Base-by-base conservation (phyloP, 1,140 invertebrate genomes). In the Magallana angulata region DNA sequence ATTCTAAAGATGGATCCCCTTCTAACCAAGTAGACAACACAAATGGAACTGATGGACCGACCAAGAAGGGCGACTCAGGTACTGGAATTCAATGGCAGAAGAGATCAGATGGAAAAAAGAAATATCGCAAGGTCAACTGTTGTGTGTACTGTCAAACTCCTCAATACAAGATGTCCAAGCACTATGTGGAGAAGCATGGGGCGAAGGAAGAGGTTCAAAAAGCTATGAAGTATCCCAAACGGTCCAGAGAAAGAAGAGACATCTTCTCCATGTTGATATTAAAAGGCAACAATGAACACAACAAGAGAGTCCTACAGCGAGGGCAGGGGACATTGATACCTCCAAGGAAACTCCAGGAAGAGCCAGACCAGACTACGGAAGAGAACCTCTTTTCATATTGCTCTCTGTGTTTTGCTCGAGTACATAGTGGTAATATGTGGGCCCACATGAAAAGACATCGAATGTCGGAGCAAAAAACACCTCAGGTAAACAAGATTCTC, bases 261-360 rank as follows among this genome's bases (percentile, higher is more conserved):
- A 24, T 68, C n/a, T 68, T 68, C 24, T 68, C 64, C 14, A 24
- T 7, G 16, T 68, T 68, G n/a, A 68, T 68, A 18, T 68, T 68
- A 8, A 68, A 68, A 68, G 64, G 64, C 5, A 68, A 68, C 64
- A 68, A 68, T 68, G 64, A 68, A 68, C 64, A 68, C 64, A 68
- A 68, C 9, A 68, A 68, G 9, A n/a, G 64, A 68, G 24, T 68
- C n/a, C 18, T 68, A 18, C 16, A 68, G 64, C 64, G n/a, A 18
- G 64, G 64, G 0, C 16, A 24, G 24, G 64, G 64, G 30, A 68
- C 64, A 24, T 68, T 68, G 18, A 68, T 68, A 68, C 64, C 64
- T 68, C 64, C 64, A 18, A 68, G 64, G 18, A 68, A 68, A 68
- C 18, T 68, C 8, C 64, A 68, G 64, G 64, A 24, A 68, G 18